Evolutionary conservation across 1,140 invertebrate species (phyloP).

Genomic region (Solenopsis invicta): DNA sequence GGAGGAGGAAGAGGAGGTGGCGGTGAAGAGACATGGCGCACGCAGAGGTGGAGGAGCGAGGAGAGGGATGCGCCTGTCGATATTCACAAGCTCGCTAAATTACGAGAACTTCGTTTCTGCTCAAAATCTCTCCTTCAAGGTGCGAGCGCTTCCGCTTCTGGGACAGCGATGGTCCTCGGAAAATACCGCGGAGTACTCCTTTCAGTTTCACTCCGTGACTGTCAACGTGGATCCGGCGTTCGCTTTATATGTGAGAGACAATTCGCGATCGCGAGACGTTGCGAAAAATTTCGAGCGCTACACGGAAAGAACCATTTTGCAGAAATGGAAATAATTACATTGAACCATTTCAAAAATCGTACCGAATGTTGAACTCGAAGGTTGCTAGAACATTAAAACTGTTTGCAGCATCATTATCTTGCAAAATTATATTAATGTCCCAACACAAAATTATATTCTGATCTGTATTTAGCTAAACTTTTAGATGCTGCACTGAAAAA

Average conservation of each 20-base stretch:
- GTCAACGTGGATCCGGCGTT: constrained; percentile 2
- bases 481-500: too few relatives aligned
- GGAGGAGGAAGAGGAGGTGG: not conserved
- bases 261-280: constrained; percentile 16
- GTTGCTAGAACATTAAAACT: too few relatives aligned
- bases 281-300: not conserved
- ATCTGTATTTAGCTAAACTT: too few relatives aligned
- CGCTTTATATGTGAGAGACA: constrained; percentile 24
- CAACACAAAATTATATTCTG: too few relatives aligned
- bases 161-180: constrained; percentile 34
- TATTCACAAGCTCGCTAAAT: constrained; percentile 66
- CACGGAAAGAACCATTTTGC: too few relatives aligned
- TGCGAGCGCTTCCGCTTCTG: constrained; percentile 47
- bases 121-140: constrained; percentile 58
- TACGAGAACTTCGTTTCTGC: constrained; percentile 67
- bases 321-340: too few relatives aligned
- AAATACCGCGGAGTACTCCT: constrained; percentile 48
- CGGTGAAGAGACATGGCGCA: not conserved
- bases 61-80: constrained; percentile 64
- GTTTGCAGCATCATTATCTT: too few relatives aligned
- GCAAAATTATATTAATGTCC: too few relatives aligned
- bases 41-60: not conserved
- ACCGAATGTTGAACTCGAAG: too few relatives aligned
- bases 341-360: too few relatives aligned
- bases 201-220: not conserved